Evolutionary conservation across 2,797 vertebrate species (phyloP).

Genomic region (Oryzias dopingdopingensis): DNA sequence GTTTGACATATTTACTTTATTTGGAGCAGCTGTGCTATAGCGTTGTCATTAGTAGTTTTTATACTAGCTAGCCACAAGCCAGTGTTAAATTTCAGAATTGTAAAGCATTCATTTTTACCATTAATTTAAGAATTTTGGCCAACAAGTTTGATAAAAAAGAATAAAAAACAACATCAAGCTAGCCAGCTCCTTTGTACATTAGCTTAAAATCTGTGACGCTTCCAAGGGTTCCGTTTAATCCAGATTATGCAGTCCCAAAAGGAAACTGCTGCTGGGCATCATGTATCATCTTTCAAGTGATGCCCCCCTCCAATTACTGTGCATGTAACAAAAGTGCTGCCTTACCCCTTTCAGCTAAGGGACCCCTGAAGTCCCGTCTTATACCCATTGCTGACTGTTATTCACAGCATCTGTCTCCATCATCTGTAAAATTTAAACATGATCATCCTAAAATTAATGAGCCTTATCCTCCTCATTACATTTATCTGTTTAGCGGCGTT

Average conservation of each 20-base stretch:
- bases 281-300: slow-evolving; percentile 48
- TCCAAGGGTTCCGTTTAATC: slow-evolving; percentile 4
- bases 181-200: too few relatives aligned
- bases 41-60: too few relatives aligned
- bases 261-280: slow-evolving; percentile 39
- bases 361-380: slow-evolving; percentile 39
- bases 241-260: slow-evolving; percentile 12
- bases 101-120: too few relatives aligned
- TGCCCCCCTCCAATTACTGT: slow-evolving; percentile 8
- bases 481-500: slow-evolving; percentile 73
- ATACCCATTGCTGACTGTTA: slow-evolving; percentile 52
- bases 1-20: too few relatives aligned
- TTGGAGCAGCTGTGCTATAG: too few relatives aligned
- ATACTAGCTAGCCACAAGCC: too few relatives aligned
- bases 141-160: too few relatives aligned
- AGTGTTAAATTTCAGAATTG: too few relatives aligned
- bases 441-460: slow-evolving; percentile 74
- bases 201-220: too few relatives aligned
- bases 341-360: slow-evolving; percentile 39
- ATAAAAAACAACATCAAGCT: too few relatives aligned
- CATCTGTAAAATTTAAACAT: slow-evolving; percentile 70
- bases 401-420: slow-evolving; percentile 69
- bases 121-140: too few relatives aligned
- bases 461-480: slow-evolving; percentile 68
- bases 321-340: slow-evolving; percentile 43